A percentile compares a stretch with the other conserved stretches of the same genome.
phyloP scores from a whole-genome alignment of 1,140 invertebrate species.

The Hyphantria cunea region DNA sequence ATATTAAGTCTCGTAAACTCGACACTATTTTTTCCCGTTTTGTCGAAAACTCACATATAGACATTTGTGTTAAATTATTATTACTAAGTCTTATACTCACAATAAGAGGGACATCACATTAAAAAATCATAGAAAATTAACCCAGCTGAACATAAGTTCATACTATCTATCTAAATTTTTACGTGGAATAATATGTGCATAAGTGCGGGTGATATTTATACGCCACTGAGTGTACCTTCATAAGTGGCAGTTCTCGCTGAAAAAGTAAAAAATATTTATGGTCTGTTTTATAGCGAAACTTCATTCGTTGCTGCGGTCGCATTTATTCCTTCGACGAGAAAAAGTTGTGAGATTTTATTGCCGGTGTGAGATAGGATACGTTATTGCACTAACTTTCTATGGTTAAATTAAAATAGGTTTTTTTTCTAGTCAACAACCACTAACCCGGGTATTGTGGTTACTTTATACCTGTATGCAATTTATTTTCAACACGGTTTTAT shows the following conservation, averaged over 20 bases:
- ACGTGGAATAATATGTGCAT: neutral
- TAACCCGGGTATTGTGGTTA: conserved; percentile 19
- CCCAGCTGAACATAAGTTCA: too few species aligned
- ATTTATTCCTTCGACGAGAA: conserved; percentile 77
- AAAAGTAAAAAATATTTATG: conserved; percentile 78
- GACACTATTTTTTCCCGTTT: too few species aligned
- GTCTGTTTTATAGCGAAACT: conserved; percentile 79
- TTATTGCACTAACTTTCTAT: conserved; percentile 76
- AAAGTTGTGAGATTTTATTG: conserved; percentile 79
- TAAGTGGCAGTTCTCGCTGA: conserved; percentile 72
- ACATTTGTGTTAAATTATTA: too few species aligned
- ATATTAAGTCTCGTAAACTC: too few species aligned
- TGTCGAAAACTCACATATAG: too few species aligned
- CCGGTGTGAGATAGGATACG: conserved; percentile 79
- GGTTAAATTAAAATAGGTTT: conserved; percentile 71
- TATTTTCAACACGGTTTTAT: conserved; percentile 4
- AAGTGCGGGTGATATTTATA: conserved; percentile 48
- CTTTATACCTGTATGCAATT: neutral
- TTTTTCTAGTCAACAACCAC: conserved; percentile 63
- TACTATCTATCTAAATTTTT: too few species aligned
- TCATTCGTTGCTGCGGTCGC: conserved; percentile 77
- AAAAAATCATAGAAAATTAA: too few species aligned
- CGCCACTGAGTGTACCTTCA: conserved; percentile 48
- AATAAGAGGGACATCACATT: too few species aligned
- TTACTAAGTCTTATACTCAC: too few species aligned